phyloP scores from a whole-genome alignment of 2,888 invertebrate species.

The Spicauda simplicius region DNA sequence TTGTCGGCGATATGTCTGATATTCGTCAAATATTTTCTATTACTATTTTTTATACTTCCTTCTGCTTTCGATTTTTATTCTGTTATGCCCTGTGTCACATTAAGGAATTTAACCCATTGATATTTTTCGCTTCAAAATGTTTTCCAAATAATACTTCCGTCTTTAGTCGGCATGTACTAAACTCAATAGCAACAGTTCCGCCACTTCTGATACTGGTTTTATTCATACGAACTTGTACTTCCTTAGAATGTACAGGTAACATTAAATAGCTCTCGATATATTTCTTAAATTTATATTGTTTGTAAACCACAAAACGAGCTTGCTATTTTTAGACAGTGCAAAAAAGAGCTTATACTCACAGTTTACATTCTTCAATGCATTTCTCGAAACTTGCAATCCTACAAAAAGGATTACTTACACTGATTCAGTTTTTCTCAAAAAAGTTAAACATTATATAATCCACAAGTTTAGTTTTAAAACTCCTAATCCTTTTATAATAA shows the following conservation, averaged over 20 bases:
- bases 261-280: background rate
- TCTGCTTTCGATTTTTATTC: slow-evolving; percentile 4
- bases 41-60: slow-evolving; percentile 1
- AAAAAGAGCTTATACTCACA: slow-evolving; percentile 10
- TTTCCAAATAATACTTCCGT: slow-evolving; percentile 33
- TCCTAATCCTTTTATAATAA: background rate
- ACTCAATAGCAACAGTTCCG: slow-evolving; percentile 1
- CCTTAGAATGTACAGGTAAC: slow-evolving; percentile 1
- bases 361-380: background rate
- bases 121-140: slow-evolving; percentile 19
- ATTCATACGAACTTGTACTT: slow-evolving; percentile 6
- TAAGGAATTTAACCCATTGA: slow-evolving; percentile 16
- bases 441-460: background rate
- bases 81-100: slow-evolving; percentile 1
- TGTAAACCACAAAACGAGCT: slow-evolving; percentile 3
- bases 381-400: slow-evolving; percentile 5
- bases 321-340: background rate
- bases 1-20: background rate
- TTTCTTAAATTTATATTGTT: background rate
- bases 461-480: background rate
- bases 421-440: background rate
- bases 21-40: slow-evolving; percentile 7
- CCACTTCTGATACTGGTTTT: background rate
- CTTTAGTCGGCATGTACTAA: slow-evolving; percentile 11
- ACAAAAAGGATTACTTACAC: background rate